Evolutionary conservation across 2,113 vertebrate species (phyloP), one percentile per base, ranked within the genome.

Genomic region (Zeus faber): DNA sequence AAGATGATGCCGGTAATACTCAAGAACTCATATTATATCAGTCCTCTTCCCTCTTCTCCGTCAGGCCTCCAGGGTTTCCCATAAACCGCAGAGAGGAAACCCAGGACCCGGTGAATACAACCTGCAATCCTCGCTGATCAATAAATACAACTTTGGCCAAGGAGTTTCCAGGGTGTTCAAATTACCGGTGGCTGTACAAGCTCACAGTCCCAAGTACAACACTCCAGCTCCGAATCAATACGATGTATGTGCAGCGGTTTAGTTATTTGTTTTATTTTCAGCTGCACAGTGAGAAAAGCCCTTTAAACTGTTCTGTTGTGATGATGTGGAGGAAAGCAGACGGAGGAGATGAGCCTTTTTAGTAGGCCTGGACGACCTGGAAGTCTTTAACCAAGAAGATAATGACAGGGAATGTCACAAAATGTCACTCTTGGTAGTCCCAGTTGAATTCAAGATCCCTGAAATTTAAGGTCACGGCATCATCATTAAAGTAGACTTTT

Each of bases 201-300:
- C 3, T 10, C 70, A 80, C 16, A 43, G 33, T 29, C 54, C 52
- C 8, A 85, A 81, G 58, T 62, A 66, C 25, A 54, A 23, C 45
- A 86, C 83, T 23, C 91, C 92, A 21, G 89, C 89, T 5, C 91
- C 91, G 16, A 91, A 91, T 77, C 87, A 91, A 3, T 93, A 91
- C 41, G 43, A 87, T 2, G 90, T 92, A 82, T 78, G 87, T 59
- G 23, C 5, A 48, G 18, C 2, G 6, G 6, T 9, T 5, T 33
- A 2, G 31, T 1, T 41, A 7, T 17, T 18, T 6, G 14, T 17
- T 40, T 40, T 41, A 8, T 5, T 11, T 50, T 11, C 18, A 18
- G 23, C 29, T 48, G 16, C 31, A 17, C 16, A 10, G 6, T 8
- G 22, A 35, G 9, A 31, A n/a, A n/a, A n/a, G n/a, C n/a, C n/a